A percentile compares a stretch with the other conserved stretches of the same genome.
These are phyloP conservation scores for Magallana gigas DNA, from an alignment of 1,140 invertebrate species.

Conservation along the genomic window DNA sequence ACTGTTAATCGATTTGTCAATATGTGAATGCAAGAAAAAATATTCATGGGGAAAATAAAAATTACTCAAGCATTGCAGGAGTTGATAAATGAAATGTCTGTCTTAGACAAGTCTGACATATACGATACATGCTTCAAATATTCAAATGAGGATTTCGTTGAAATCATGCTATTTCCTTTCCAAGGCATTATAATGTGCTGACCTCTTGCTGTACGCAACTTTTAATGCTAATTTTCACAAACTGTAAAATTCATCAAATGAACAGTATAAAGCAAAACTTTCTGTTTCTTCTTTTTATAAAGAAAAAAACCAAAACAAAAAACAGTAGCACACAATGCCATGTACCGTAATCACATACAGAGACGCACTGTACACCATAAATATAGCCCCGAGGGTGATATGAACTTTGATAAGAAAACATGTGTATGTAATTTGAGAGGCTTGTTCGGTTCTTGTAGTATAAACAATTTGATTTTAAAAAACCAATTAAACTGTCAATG, in stretches of 20 bases:
- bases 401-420: constrained; percentile 34
- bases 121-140: not conserved
- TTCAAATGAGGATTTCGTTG: constrained; percentile 6
- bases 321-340: too few relatives aligned
- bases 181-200: too few relatives aligned
- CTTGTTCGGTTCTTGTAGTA: not conserved
- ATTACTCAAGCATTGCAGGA: constrained; percentile 18
- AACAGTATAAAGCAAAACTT: too few relatives aligned
- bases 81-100: not conserved
- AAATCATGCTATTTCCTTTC: too few relatives aligned
- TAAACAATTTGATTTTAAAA: not conserved
- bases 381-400: constrained; percentile 1
- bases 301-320: too few relatives aligned
- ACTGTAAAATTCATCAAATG: too few relatives aligned
- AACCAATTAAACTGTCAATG: not conserved
- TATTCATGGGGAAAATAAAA: not conserved
- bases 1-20: not conserved
- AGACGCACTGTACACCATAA: too few relatives aligned
- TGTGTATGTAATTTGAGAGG: constrained; percentile 8
- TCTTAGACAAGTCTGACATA: not conserved
- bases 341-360: too few relatives aligned
- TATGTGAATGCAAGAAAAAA: not conserved
- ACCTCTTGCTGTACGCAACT: too few relatives aligned
- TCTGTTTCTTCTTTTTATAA: too few relatives aligned
- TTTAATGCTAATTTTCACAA: too few relatives aligned